phyloP scores from a whole-genome alignment of 92 coral and sea anemone genomes.

The Zoanthus sociatus region DNA sequence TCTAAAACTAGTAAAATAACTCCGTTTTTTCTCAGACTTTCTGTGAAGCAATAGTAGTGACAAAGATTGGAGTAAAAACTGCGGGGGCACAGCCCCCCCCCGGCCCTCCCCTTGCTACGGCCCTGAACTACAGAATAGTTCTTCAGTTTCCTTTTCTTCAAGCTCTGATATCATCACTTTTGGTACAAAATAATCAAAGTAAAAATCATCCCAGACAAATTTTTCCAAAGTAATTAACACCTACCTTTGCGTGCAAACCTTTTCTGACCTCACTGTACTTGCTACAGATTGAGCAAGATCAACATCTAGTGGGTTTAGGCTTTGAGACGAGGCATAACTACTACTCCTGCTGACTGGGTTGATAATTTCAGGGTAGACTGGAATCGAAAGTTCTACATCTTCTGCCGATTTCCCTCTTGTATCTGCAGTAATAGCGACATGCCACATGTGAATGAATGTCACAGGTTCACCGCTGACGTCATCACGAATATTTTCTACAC shows the following conservation, averaged over 20 bases:
- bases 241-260: slow-evolving; percentile 72
- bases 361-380: slow-evolving; percentile 75
- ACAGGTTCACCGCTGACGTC: slow-evolving; percentile 35
- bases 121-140: not conserved
- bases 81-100: too few species aligned
- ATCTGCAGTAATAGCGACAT: slow-evolving; percentile 87
- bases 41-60: too few species aligned
- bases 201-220: too few species aligned
- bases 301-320: slow-evolving; percentile 75
- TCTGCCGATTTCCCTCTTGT: slow-evolving; percentile 56
- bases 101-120: too few species aligned
- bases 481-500: slow-evolving; percentile 71
- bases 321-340: slow-evolving; percentile 76
- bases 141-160: not conserved
- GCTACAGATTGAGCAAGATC: slow-evolving; percentile 76
- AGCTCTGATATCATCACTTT: too few species aligned
- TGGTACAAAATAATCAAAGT: too few species aligned
- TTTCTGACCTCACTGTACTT: slow-evolving; percentile 74
- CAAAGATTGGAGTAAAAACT: too few species aligned
- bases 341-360: slow-evolving; percentile 69
- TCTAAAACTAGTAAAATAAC: too few species aligned
- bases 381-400: slow-evolving; percentile 55
- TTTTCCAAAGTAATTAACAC: not conserved
- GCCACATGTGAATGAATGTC: slow-evolving; percentile 88
- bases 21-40: too few species aligned